Evolutionary conservation across 37 sponge, comb jelly and placozoan genomes (phyloP).

Genomic region (Ephydatia muelleri): DNA sequence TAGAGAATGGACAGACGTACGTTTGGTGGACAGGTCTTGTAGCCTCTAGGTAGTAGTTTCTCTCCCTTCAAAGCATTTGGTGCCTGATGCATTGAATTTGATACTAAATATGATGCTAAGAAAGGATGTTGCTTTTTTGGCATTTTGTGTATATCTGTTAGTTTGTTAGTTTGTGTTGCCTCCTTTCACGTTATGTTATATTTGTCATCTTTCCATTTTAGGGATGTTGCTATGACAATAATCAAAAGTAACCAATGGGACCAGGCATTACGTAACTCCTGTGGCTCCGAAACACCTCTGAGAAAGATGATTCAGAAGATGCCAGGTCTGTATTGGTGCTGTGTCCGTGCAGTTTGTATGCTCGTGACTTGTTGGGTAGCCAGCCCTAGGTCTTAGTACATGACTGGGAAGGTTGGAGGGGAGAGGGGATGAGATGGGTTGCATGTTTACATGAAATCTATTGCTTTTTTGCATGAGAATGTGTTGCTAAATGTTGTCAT

Average conservation of each 20-base stretch:
- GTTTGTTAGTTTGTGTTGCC: too few species aligned
- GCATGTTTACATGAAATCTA: too few species aligned
- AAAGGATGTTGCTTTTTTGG: too few species aligned
- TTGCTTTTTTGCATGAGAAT: too few species aligned
- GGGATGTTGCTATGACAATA: constrained; percentile 80
- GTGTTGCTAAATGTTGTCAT: not conserved
- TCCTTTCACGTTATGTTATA: too few species aligned
- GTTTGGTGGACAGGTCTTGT: constrained; percentile 17
- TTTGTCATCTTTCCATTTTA: constrained; percentile 2
- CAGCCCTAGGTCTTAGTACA: constrained; percentile 11
- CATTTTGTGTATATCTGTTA: too few species aligned
- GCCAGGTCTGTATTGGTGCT: constrained; percentile 62
- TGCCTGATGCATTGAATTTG: too few species aligned
- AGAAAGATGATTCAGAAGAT: constrained; percentile 71
- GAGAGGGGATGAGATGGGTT: too few species aligned
- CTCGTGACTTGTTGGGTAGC: too few species aligned
- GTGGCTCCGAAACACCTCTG: constrained; percentile 43
- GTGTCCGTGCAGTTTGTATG: not conserved
- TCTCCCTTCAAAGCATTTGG: not conserved
- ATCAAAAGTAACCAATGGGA: constrained; percentile 61
- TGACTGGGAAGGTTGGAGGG: constrained; percentile 15
- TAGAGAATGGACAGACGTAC: constrained; percentile 85
- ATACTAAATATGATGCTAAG: too few species aligned
- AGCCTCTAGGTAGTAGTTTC: too few species aligned
- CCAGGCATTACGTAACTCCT: constrained; percentile 62